These are phyloP conservation scores for Mythimna lalbum DNA, from an alignment of 2,888 invertebrate species.

Conservation along the genomic window DNA sequence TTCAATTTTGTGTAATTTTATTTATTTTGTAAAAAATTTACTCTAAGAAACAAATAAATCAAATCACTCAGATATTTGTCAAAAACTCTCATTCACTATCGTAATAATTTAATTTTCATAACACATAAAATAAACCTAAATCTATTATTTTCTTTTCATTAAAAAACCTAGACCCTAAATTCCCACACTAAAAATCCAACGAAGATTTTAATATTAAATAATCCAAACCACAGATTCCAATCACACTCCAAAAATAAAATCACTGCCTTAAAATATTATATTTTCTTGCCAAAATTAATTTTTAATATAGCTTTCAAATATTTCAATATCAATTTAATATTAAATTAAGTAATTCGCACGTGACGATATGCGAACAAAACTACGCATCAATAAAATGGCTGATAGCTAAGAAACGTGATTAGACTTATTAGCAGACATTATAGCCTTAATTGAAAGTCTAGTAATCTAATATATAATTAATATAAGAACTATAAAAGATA, in stretches of 20 bases:
- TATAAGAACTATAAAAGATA: neutral
- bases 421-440: slow-evolving; percentile 20
- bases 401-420: slow-evolving; percentile 30
- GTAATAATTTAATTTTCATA: too few species aligned
- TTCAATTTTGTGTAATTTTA: too few species aligned
- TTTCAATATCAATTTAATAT: slow-evolving; percentile 15
- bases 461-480: too few species aligned
- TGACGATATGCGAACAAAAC: slow-evolving; percentile 4
- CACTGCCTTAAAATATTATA: slow-evolving; percentile 5
- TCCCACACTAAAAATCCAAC: neutral
- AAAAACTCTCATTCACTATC: too few species aligned
- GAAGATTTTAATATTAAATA: neutral
- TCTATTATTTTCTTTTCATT: neutral
- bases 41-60: too few species aligned
- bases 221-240: slow-evolving; percentile 2
- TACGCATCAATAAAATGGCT: slow-evolving; percentile 14
- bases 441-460: neutral
- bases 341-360: slow-evolving; percentile 17
- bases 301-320: slow-evolving; percentile 19
- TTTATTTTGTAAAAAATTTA: too few species aligned
- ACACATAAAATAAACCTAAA: neutral
- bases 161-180: neutral
- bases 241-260: slow-evolving; percentile 5
- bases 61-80: too few species aligned
- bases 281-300: neutral